Base-by-base conservation (phyloP, 2,113 vertebrate species). In the Tetrax tetrax region DNA sequence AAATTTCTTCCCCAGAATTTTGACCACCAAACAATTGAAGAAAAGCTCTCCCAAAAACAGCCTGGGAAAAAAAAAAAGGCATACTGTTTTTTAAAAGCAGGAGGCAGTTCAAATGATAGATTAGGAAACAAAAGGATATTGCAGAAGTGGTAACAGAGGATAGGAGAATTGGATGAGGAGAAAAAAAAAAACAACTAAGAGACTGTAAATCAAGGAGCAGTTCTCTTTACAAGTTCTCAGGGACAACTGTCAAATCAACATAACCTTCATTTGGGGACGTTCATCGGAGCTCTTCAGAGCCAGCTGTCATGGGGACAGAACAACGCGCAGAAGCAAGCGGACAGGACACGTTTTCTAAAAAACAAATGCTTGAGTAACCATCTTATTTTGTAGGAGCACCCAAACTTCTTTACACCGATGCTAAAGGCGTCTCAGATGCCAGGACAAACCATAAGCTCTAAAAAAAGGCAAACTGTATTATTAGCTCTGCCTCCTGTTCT, bases 281-380 rank as follows among this genome's bases (percentile, higher is more conserved):
- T 59, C 25, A 28, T 3, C 4, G 2, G 68, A 74, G 50, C 38
- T 75, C 65, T 13, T 33, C 66, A 47, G 45, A 61, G 38, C 43
- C 71, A 76, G 50, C 50, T 59, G 24, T 9, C 60, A 33, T 41
- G 0, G 2, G 7, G 19, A 9, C 56, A 15, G 27, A 45, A 31
- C 66, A 28, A 4, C 0, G 18, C 53, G 38, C 2, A 41, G 29
- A 29, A 85, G 45, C 24, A 41, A 83, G 43, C 0, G 9, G 47
- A 59, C 3, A 4, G 60, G 72, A 63, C 20, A 24, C 3, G 0
- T 3, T 59, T 54, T 54, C 53, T 54, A 35, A 53, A 65, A 48
- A 41, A n/a, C n/a, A 66, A 38, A 9, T 0, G 19, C 56, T 35
- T 0, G 0, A 47, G 28, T 33, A 82, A 82, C 60, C 35, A 10